Conservation (phyloP, 2,888 invertebrate genomes). For the Xylocampa areola region DNA sequence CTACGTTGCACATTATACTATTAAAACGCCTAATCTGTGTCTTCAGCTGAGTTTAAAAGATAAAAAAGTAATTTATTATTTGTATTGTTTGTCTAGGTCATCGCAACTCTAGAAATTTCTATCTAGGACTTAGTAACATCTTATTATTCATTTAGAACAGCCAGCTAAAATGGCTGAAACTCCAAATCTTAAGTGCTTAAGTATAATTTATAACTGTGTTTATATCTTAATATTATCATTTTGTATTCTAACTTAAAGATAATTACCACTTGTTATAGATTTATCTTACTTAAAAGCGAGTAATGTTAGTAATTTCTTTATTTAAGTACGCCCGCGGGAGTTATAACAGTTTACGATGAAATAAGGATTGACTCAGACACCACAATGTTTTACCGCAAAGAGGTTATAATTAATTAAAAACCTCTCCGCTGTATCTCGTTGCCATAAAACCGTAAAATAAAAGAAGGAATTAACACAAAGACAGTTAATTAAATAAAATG, state of each 20-base stretch:
- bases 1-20: too few species aligned
- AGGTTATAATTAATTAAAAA: neutral
- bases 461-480: too few species aligned
- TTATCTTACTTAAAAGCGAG: constrained; percentile 49
- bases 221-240: constrained; percentile 51
- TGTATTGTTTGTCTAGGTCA: too few species aligned
- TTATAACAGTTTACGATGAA: constrained; percentile 22
- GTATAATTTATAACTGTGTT: constrained; percentile 56
- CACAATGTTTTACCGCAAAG: neutral
- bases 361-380: constrained; percentile 5
- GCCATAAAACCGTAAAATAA: too few species aligned
- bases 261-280: constrained; percentile 49
- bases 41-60: neutral
- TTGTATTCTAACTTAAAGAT: constrained; percentile 43
- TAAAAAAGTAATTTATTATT: too few species aligned
- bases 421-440: neutral
- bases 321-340: constrained; percentile 40
- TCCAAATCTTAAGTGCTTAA: constrained; percentile 34
- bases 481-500: too few species aligned
- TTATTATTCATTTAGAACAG: constrained; percentile 26
- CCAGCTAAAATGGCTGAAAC: constrained; percentile 15
- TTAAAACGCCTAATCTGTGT: too few species aligned
- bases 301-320: constrained; percentile 50
- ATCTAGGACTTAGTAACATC: neutral
- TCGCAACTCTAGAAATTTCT: too few species aligned